These are phyloP conservation scores for Tenthredo livida DNA, from an alignment of 2,888 invertebrate species.

Conservation along the genomic window DNA sequence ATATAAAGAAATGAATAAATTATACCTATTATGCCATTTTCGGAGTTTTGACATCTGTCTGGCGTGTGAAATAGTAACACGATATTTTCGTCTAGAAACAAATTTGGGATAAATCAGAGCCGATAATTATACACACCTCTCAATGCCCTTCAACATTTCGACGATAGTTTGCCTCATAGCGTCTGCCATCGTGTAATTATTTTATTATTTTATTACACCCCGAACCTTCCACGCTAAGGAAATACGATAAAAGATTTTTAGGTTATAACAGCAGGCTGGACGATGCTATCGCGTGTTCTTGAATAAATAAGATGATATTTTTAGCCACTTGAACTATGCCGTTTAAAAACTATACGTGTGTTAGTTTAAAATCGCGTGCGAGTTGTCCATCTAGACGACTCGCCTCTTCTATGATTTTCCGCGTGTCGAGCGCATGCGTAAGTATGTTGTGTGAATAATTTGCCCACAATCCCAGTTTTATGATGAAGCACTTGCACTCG, in stretches of 20 bases:
- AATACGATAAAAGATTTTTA: constrained; percentile 29
- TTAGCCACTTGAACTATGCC: background rate
- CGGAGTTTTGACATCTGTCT: background rate
- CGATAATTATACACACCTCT: constrained; percentile 83
- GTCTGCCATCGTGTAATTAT: constrained; percentile 84
- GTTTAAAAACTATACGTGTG: background rate
- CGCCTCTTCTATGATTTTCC: background rate
- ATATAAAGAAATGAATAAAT: constrained; percentile 55
- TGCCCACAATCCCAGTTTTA: constrained; percentile 28
- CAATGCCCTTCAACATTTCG: constrained; percentile 93
- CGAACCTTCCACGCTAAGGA: constrained; percentile 13
- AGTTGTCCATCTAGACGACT: background rate
- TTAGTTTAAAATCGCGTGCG: too few relatives aligned
- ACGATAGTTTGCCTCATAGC: constrained; percentile 93
- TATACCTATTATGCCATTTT: background rate
- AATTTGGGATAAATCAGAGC: constrained; percentile 33
- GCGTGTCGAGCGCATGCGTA: constrained; percentile 40
- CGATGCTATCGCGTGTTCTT: background rate
- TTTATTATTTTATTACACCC: constrained; percentile 36
- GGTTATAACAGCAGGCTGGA: constrained; percentile 2
- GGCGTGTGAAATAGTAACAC: background rate
- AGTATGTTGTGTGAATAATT: constrained; percentile 32
- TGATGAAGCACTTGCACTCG: constrained; percentile 31
- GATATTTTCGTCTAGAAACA: background rate
- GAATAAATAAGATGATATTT: background rate